Percentiles rank a stretch among this genome's conserved stretches.
Evolutionary conservation across 23 tunicate genomes (phyloP).

Genomic region (Ascidia mentula): DNA sequence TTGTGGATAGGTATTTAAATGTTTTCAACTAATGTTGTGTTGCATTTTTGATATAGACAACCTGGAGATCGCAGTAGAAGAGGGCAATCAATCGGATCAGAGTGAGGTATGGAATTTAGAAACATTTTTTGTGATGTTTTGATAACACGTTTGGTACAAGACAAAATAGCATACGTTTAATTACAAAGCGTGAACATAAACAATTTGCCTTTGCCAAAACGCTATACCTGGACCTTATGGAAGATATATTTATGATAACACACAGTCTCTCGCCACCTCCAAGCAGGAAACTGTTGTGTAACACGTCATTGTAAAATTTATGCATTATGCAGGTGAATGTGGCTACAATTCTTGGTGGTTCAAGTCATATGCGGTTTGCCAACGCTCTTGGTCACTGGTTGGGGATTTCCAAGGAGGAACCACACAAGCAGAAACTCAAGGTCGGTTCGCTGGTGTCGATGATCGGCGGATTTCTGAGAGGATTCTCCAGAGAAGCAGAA

Average conservation of each 20-base stretch:
- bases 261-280: no score
- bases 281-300: no score
- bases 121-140: not conserved
- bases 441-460: not conserved
- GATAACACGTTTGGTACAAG: no score
- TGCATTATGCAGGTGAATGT: conserved; percentile 17
- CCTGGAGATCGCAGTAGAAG: not conserved
- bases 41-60: not conserved
- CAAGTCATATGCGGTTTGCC: conserved; percentile 17
- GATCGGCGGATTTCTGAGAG: not conserved
- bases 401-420: not conserved
- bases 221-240: no score
- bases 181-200: no score
- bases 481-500: not conserved
- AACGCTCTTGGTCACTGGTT: conserved; percentile 22
- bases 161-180: no score
- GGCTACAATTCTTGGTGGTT: conserved; percentile 30
- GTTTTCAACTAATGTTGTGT: not conserved
- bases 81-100: not conserved
- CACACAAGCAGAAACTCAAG: conserved; percentile 2
- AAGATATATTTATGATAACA: no score
- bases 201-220: no score
- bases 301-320: no score
- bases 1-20: not conserved
- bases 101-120: not conserved